Base-by-base conservation (phyloP, 1,140 invertebrate species). In the Lordiphosa collinella region DNA sequence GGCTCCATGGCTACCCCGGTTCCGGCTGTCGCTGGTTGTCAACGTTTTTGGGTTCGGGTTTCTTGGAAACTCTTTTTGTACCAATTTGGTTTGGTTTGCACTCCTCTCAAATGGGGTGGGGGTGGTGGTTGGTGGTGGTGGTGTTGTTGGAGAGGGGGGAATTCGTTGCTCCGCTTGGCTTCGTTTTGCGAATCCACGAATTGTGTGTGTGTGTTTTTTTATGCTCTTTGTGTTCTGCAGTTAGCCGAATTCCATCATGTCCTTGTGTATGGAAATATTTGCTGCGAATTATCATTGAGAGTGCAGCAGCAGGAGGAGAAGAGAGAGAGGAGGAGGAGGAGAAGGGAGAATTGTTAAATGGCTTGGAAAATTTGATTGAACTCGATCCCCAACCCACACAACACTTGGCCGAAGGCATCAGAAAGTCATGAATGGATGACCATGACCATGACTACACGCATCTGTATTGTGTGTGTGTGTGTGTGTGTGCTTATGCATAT, bases 211-310 rank as follows among this genome's bases (percentile, higher is more conserved):
- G 25, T 9, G 22, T 44, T 31, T 44, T 50, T 50, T 40, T 18
- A 34, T 41, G 11, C 7, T 10, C 36, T 37, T 31, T 22, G 18
- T 55, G 43, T 25, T 12, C 12, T 38, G 47, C 37, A 58, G 36
- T 84, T 85, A 86, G 49, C 82, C 82, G 48, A 80, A 85, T 76
- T 85, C 82, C 82, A 86, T 86, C 72, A 80, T 86, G 62, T 86
- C 62, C 66, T 80, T 86, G 61, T 76, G 64, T 63, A 76, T 86
- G 68, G 70, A 79, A 80, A 86, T 76, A 76, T 73, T 85, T 75
- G 73, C 80, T 79, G 63, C 22, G 18, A 67, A 32, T 18, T 29
- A 29, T 29, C 25, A 29, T 8, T 29, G 25, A 1, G 25, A 29
- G 25, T 2, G 25, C 2, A 18, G 16, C 2, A 18, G 16, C 2